These are phyloP conservation scores for Emydoidea blandingii DNA, from an alignment of 2,797 vertebrate genomes.

Conservation along the genomic window DNA sequence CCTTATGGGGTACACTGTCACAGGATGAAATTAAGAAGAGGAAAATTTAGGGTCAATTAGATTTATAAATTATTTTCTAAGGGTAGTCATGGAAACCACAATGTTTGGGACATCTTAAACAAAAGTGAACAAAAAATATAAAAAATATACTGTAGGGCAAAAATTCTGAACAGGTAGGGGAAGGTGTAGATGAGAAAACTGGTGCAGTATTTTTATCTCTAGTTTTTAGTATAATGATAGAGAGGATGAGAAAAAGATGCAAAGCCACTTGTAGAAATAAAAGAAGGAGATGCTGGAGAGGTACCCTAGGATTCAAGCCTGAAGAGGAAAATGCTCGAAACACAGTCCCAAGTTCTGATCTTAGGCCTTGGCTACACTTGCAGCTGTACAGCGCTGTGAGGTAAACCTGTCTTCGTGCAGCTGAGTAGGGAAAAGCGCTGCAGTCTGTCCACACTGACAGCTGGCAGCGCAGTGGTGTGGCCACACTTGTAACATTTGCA, in stretches of 20 bases:
- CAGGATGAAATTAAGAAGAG: constrained; percentile 8
- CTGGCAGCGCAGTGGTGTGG: too few relatives aligned
- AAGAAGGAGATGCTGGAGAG: not conserved
- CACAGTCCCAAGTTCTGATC: not conserved
- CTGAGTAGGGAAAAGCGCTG: too few relatives aligned
- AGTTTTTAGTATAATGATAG: accelerated
- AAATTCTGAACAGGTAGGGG: not conserved
- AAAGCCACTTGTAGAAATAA: not conserved
- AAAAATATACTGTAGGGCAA: not conserved
- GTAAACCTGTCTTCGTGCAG: too few relatives aligned
- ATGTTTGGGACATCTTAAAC: not conserved
- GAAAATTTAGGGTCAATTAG: not conserved
- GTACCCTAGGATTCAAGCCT: not conserved
- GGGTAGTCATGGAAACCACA: not conserved
- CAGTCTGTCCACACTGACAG: too few relatives aligned
- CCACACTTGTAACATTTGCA: too few relatives aligned
- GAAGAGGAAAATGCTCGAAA: not conserved
- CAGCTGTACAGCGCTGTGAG: too few relatives aligned
- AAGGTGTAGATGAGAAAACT: not conserved
- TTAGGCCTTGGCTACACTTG: too few relatives aligned
- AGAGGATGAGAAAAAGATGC: not conserved
- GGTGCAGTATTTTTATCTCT: accelerated
- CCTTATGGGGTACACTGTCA: too few relatives aligned
- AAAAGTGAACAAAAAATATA: not conserved
- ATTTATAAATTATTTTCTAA: not conserved